These are phyloP conservation scores for Phania funesta DNA, from an alignment of 2,888 invertebrate genomes.

Conservation along the genomic window DNA sequence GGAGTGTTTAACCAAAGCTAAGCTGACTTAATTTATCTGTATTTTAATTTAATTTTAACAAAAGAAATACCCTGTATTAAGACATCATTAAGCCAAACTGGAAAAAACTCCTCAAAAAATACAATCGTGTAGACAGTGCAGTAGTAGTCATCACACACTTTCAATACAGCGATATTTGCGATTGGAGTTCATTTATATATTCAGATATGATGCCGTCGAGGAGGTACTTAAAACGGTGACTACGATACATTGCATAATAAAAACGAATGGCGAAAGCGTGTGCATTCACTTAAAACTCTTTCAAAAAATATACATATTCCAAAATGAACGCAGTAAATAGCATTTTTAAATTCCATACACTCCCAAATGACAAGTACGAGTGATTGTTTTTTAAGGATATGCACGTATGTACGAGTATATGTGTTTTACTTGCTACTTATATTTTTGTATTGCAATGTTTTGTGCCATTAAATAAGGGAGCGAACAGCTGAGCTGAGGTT, in stretches of 20 bases:
- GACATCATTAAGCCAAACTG: constrained; percentile 6
- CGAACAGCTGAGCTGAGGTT: constrained; percentile 43
- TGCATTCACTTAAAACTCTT: constrained; percentile 59
- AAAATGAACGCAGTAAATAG: constrained; percentile 15
- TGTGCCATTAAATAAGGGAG: constrained; percentile 39
- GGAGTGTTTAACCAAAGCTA: too few species aligned
- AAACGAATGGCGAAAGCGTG: constrained; percentile 62
- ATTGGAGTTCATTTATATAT: constrained; percentile 55
- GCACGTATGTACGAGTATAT: not conserved
- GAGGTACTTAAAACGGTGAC: constrained; percentile 23
- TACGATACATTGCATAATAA: constrained; percentile 47
- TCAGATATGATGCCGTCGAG: constrained; percentile 28
- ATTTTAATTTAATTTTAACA: not conserved
- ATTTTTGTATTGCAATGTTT: constrained; percentile 50
- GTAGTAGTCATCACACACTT: not conserved
- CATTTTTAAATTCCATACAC: constrained; percentile 3
- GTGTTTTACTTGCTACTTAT: constrained; percentile 4
- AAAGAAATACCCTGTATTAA: not conserved
- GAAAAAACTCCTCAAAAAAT: not conserved
- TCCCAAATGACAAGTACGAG: constrained; percentile 19
- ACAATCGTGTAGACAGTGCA: not conserved
- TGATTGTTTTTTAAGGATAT: constrained; percentile 29
- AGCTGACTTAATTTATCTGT: too few species aligned
- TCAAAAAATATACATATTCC: not conserved
- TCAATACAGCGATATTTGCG: constrained; percentile 37